Evolutionary conservation across 1,140 invertebrate species (phyloP).

Genomic region (Eumaeus atala): DNA sequence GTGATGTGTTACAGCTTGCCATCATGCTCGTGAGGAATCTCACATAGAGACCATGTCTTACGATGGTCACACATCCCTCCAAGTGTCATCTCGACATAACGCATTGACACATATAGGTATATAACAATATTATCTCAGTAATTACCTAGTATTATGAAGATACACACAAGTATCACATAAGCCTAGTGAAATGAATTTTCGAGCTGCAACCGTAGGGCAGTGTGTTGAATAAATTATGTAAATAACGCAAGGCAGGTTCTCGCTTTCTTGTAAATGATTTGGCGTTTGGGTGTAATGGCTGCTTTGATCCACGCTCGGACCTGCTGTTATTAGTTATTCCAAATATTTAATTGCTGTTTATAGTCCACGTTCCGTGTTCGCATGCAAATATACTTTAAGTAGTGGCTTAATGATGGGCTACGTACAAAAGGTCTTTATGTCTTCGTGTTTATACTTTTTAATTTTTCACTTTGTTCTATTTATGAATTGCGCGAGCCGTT

Average conservation of each 20-base stretch:
- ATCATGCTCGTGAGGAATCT: no score
- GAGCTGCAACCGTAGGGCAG: slow-evolving; percentile 39
- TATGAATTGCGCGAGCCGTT: background rate
- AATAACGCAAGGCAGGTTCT: slow-evolving; percentile 64
- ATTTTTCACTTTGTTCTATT: slow-evolving; percentile 16
- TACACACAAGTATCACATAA: no score
- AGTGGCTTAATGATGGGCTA: background rate
- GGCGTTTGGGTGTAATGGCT: slow-evolving; percentile 64
- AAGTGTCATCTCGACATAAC: no score
- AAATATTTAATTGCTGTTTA: slow-evolving; percentile 68
- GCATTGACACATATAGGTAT: no score
- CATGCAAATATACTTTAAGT: slow-evolving; percentile 31
- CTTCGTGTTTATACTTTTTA: background rate
- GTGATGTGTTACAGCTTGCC: no score
- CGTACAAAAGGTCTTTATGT: background rate
- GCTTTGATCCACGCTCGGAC: slow-evolving; percentile 41
- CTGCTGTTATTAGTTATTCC: slow-evolving; percentile 51
- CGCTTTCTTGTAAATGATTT: slow-evolving; percentile 72
- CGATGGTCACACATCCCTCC: no score
- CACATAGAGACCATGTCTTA: no score
- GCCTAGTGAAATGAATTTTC: background rate
- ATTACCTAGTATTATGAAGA: no score
- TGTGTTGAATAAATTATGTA: slow-evolving; percentile 68
- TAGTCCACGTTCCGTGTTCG: slow-evolving; percentile 31
- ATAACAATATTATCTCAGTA: no score